Conservation (phyloP, 2,113 vertebrate genomes). For the Narcine bancroftii region DNA sequence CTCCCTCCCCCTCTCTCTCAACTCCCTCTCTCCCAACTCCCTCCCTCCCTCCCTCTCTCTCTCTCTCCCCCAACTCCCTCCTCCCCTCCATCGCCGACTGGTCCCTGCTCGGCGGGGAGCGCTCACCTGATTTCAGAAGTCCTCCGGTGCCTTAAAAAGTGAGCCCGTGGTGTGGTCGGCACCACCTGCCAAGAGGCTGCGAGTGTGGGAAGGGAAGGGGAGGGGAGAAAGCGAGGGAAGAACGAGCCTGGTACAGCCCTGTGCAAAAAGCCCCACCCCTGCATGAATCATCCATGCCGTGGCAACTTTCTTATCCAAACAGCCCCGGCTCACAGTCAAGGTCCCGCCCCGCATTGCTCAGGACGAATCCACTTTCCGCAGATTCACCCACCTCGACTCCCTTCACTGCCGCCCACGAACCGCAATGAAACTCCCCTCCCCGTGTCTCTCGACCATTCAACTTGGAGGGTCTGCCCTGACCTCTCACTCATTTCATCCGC, state of each 20-base stretch:
- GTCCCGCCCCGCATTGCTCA: background rate
- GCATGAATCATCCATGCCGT: slow-evolving; percentile 28
- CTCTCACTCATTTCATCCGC: background rate
- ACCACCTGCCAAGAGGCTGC: slow-evolving; percentile 6
- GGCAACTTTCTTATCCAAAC: slow-evolving; percentile 13
- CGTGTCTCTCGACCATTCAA: no score
- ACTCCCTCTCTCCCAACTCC: no score
- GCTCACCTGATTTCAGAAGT: slow-evolving; percentile 6
- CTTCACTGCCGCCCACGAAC: background rate
- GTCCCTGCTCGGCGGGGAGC: background rate
- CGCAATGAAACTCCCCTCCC: no score
- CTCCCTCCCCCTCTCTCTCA: no score
- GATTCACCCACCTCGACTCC: background rate
- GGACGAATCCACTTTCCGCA: background rate
- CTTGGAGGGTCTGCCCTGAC: no score
- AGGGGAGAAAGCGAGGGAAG: background rate
- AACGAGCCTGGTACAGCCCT: slow-evolving; percentile 16
- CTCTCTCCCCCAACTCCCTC: background rate
- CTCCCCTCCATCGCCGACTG: background rate
- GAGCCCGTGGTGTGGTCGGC: background rate
- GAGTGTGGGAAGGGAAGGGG: background rate
- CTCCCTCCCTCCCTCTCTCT: slow-evolving; percentile 4
- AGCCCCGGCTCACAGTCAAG: background rate
- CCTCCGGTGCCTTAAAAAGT: background rate
- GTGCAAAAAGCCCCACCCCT: slow-evolving; percentile 31